Base-by-base conservation (phyloP, 2,797 vertebrate species). In the Anguilla anguilla region DNA sequence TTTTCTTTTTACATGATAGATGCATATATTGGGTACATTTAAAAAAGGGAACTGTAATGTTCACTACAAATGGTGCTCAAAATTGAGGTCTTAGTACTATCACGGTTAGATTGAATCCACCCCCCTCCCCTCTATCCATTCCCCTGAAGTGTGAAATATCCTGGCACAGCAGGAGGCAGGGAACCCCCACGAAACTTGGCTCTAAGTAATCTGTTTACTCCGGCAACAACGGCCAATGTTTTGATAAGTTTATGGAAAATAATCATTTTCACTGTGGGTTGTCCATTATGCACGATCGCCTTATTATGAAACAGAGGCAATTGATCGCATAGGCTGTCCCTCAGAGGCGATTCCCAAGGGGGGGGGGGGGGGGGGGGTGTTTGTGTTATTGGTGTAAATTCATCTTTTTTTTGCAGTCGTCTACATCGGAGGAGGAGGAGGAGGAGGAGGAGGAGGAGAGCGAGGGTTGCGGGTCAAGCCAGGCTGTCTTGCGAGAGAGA, bases 261-360 rank as follows among this genome's bases (percentile, higher is more conserved):
- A 92, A 92, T 94, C 84, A 91, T 93, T 92, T 93, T 91, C 92
- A 88, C 89, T 51, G 85, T 84, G 82, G 91, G 86, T 88, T 85
- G 82, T 90, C 90, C 43, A 89, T 91, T 91, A 89, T 55, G 69
- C 84, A 35, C 25, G 53, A 85, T 59, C 67, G 72, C 59, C 55
- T 85, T 84, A 88, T 85, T 88, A 88, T 55, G 28, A 84, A 55
- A 55, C 53, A 39, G 35, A 79, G 83, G 64, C 87, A 85, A 72
- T 72, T 88, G 83, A 89, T 92, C 90, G 72, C 87, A 83, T 17
- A 84, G 85, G 22, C 74, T 53, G 69, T 89, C 88, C 88, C 2
- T 19, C 74, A 39, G 86, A 88, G 87, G 88, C 88, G 43, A 59
- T 67, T 51, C 51, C 31, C 85, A 57, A 89, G 89, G 87, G 90